Evolutionary conservation across 2,113 vertebrate genomes (phyloP), one percentile per base, ranked within the genome.

Genomic region (Piliocolobus tephrosceles): DNA sequence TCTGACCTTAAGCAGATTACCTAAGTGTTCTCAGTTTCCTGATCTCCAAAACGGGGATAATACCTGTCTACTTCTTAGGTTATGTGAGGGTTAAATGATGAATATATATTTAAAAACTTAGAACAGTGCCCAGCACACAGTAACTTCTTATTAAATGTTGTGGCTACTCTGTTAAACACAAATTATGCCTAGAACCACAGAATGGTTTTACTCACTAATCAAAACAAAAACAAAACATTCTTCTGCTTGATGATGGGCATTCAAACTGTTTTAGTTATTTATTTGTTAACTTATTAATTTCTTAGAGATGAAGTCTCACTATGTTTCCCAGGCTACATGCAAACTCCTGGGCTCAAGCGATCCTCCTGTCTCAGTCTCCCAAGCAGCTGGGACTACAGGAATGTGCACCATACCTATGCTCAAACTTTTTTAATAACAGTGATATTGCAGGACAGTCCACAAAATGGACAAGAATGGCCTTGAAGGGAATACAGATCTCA

Each of bases 391-490:
- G 66, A 68, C 66, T 68, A 68, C 32, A 68, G 66, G 66, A 35
- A 35, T 35, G 7, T 35, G 30, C 66, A 68, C 32, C 32, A 68
- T 35, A n/a, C 32, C 13, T n/a, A 3, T 18, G 32, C 66, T 68
- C 1, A 96, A 97, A 94, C 52, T 20, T 92, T 96, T 96, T 58
- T 97, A 97, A 97, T 94, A 98, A 97, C 52, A 96, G 40, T 43
- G 6, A 45, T 64, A 13, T 35, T 32, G 66, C 6, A 16, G 20
- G 18, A 32, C 30, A 38, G 64, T 52, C 18, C 68, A 94, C 43
- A 64, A 45, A 90, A 93, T 9, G 14, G 7, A 80, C 7, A 87
- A 47, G 40, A 87, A 76, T 6, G 89, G 38, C 18, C 32, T n/a
- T 73, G 32, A 91, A 89, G 45, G 68, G 96, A 96, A 97, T 17